Evolutionary conservation across 2,888 invertebrate genomes (phyloP), one percentile per base, ranked within the genome.

Genomic region (Venusia cambrica): DNA sequence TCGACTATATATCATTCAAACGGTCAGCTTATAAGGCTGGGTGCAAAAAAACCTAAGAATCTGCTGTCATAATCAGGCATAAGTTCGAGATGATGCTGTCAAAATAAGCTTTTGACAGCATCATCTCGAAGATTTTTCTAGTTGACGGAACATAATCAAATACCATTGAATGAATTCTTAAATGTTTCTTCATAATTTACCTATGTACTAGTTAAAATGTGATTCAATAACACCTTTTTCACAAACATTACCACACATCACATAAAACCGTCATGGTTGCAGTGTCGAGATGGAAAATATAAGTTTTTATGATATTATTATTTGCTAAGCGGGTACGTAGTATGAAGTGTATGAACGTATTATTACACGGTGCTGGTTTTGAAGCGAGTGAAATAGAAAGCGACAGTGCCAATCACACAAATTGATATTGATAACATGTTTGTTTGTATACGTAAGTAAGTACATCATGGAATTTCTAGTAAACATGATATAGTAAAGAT

Each of bases 281-380:
- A 52, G 39, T 55, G 48, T 49, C 40, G 78, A 78, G 69, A 78
- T 64, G 39, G 78, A 78, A 67, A 69, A 57, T 37, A 20, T 16
- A 22, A 19, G 35, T 35, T 22, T 42, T 46, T 45, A 37, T 39
- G 39, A 35, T 39, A 35, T 37, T 45, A 45, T 43, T 31, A 44
- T 45, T 47, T 35, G 38, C 31, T 36, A 39, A 32, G 27, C 22
- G 32, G 30, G 9, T 33, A 7, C 29, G n/a, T 34, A 29, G 33
- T 38, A 29, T 29, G 38, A 16, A 13, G 30, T 26, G 29, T 29
- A 15, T 44, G 24, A 43, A 33, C 28, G 21, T 45, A 21, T 28
- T 32, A 28, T 42, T 51, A 51, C 50, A 57, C 52, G 47, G 39
- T 49, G 37, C 29, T 32, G 44, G 24, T 52, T 57, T 57, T 54